Evolutionary conservation across 2,888 invertebrate genomes (phyloP).

Genomic region (Philaethria dido): DNA sequence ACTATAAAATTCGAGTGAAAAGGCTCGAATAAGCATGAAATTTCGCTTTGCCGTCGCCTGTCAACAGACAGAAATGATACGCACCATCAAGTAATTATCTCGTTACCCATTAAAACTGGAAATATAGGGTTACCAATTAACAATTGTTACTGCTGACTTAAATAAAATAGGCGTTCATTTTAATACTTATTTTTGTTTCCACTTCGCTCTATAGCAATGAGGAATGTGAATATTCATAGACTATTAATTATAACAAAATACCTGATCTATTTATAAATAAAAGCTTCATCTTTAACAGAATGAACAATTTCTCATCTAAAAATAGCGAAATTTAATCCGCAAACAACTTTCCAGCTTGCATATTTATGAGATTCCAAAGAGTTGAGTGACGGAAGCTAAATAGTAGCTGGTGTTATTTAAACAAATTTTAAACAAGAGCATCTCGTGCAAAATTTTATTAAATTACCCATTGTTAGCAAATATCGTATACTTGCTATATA

Average conservation of each 20-base stretch:
- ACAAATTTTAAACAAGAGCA: constrained; percentile 27
- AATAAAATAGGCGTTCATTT: constrained; percentile 45
- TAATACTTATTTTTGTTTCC: constrained; percentile 1
- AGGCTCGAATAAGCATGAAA: constrained; percentile 34
- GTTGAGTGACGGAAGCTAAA: constrained; percentile 76
- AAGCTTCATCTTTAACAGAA: background rate
- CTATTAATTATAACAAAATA: background rate
- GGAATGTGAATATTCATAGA: background rate
- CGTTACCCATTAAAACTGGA: constrained; percentile 43
- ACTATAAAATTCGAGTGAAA: constrained; percentile 25
- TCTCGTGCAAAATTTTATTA: constrained; percentile 5
- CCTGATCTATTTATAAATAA: background rate
- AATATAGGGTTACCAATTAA: constrained; percentile 51
- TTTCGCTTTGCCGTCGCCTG: constrained; percentile 35
- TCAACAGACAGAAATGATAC: constrained; percentile 41
- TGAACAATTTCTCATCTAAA: constrained; percentile 50
- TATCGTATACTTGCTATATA: background rate
- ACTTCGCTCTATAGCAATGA: background rate
- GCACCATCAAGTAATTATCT: constrained; percentile 46
- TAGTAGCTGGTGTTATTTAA: constrained; percentile 53
- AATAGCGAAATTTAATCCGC: constrained; percentile 59
- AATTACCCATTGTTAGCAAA: background rate
- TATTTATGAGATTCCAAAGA: constrained; percentile 77
- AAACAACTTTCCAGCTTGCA: constrained; percentile 68
- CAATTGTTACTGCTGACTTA: constrained; percentile 46